A percentile compares a stretch with the other conserved stretches of the same genome.
Evolutionary conservation across 2,888 invertebrate species (phyloP).

Genomic region (Agrochola lota): DNA sequence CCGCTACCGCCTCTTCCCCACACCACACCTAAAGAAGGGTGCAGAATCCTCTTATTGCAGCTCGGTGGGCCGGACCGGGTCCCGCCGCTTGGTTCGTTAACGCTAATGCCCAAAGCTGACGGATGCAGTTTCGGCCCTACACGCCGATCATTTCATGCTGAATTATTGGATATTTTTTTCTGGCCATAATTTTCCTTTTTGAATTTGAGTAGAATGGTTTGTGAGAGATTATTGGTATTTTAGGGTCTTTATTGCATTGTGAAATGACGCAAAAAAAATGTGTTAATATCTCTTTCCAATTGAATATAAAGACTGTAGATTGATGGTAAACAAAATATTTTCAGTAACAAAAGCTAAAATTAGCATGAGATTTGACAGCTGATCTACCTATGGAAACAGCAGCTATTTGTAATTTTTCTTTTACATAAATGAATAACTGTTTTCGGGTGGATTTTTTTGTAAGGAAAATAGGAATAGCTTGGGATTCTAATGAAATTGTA

Average conservation of each 20-base stretch:
- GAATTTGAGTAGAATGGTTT: background rate
- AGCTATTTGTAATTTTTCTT: too few relatives aligned
- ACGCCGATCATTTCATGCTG: constrained; percentile 68
- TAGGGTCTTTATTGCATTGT: background rate
- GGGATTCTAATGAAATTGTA: constrained; percentile 48
- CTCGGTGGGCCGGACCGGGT: constrained; percentile 81
- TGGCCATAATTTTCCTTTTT: constrained; percentile 26
- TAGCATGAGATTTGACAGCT: too few relatives aligned
- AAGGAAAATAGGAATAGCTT: background rate
- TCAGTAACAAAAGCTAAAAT: too few relatives aligned
- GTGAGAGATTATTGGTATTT: background rate
- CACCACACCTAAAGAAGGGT: constrained; percentile 79
- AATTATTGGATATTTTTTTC: constrained; percentile 58
- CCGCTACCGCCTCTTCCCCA: constrained; percentile 59
- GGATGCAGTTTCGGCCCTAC: constrained; percentile 86
- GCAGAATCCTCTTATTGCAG: constrained; percentile 90
- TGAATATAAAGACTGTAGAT: too few relatives aligned
- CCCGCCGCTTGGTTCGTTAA: constrained; percentile 82
- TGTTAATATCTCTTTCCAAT: too few relatives aligned
- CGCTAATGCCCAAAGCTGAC: constrained; percentile 84
- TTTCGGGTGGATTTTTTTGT: background rate
- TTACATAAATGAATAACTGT: background rate
- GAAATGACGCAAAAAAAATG: too few relatives aligned
- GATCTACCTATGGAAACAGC: too few relatives aligned
- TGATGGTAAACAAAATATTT: too few relatives aligned